Evolutionary conservation across 2,113 vertebrate genomes (phyloP), one percentile per base, ranked within the genome.

Genomic region (Nothocercus nigrocapillus): DNA sequence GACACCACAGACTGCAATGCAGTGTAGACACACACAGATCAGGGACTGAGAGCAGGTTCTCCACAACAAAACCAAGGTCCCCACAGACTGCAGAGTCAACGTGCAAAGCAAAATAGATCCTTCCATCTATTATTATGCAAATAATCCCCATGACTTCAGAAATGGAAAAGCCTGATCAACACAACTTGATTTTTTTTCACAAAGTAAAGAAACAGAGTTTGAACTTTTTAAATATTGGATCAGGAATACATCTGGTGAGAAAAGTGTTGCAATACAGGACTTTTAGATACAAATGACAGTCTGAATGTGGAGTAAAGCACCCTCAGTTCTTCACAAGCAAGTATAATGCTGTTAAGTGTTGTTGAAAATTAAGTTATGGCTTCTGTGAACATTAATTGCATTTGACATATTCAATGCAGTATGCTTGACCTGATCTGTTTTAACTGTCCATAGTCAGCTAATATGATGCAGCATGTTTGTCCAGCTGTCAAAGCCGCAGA

Each of bases 401-500:
- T 51, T 84, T 81, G 36, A 82, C 44, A 49, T 38, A 81, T 61
- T 72, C 61, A 82, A 76, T 11, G 21, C 21, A 80, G 87, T 34
- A 24, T 42, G 30, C 45, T 85, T 85, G 70, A 74, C 42, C 77
- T 62, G 62, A 79, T 82, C 15, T 83, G 56, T 84, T 76, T 78
- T 47, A 72, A 59, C 58, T 76, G 82, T 44, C 70, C 88, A 49
- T 3, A 81, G 30, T 11, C 66, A 69, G 61, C 61, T 75, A 88
- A 62, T 54, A 58, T 53, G 77, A 95, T n/a, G 85, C 75, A 83
- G 76, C 61, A 86, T 86, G 93, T 86, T 83, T 78, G 64, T 69
- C 17, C 69, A 82, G 47, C 44, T 90, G 76, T 88, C 76, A 90
- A 81, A 24, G 25, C 28, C 64, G 42, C 34, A 83, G 7, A 90